Conservation (phyloP, 2,888 invertebrate genomes). For the Caenorhabditis parvicauda region DNA sequence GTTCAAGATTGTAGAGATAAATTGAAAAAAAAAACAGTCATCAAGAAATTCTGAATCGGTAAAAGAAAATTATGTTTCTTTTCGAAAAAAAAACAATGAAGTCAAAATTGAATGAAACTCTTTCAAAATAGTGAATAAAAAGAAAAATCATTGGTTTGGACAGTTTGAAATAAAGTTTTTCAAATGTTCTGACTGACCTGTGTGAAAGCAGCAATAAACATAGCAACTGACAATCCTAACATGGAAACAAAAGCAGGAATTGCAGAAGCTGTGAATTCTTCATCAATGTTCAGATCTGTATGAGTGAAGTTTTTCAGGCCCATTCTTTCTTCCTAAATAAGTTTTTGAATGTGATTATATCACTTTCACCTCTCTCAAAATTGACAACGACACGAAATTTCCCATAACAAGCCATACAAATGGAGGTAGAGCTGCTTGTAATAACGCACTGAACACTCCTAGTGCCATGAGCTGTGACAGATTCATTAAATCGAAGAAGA, state of each 20-base stretch:
- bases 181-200: too few species aligned
- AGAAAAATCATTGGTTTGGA: too few species aligned
- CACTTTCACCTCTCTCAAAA: constrained; percentile 41
- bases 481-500: not conserved
- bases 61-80: not conserved
- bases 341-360: not conserved
- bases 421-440: constrained; percentile 58
- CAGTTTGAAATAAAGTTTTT: too few species aligned
- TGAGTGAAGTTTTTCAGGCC: constrained; percentile 32
- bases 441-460: constrained; percentile 49
- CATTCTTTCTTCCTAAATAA: constrained; percentile 19
- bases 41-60: too few species aligned
- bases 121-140: too few species aligned
- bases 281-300: constrained; percentile 34
- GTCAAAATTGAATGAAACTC: too few species aligned
- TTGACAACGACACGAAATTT: constrained; percentile 53
- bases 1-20: too few species aligned
- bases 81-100: not conserved
- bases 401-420: constrained; percentile 61
- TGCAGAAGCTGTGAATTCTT: constrained; percentile 42
- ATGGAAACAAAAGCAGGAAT: constrained; percentile 55
- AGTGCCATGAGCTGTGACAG: constrained; percentile 47
- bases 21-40: too few species aligned
- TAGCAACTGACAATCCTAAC: constrained; percentile 52
- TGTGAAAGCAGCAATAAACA: constrained; percentile 56